Evolutionary conservation across 2,113 vertebrate species (phyloP).

Genomic region (Gulo gulo): DNA sequence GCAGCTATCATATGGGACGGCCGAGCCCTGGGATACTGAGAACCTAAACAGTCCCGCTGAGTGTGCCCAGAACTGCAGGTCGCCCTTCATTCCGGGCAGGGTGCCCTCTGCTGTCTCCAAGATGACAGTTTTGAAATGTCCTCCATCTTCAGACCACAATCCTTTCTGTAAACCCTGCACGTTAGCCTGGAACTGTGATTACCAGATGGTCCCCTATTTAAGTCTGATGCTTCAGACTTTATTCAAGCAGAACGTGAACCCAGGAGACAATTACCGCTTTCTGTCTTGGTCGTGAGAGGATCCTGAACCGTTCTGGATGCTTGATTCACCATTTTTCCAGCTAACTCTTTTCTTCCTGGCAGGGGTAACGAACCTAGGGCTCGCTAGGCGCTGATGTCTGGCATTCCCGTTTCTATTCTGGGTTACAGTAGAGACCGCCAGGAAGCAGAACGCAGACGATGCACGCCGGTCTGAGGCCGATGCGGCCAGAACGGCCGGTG

Average conservation of each 20-base stretch:
- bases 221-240: background rate
- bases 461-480: background rate
- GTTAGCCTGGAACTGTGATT: background rate
- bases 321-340: background rate
- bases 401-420: background rate
- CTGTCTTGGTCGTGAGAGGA: background rate
- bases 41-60: background rate
- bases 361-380: background rate
- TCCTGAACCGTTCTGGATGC: background rate
- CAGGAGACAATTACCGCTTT: background rate
- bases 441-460: background rate
- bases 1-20: fast-evolving
- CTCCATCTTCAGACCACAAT: background rate
- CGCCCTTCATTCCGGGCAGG: background rate
- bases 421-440: background rate
- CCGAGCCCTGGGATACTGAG: background rate
- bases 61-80: fast-evolving
- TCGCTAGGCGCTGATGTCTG: background rate
- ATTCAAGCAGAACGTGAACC: background rate
- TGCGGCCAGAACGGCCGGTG: background rate
- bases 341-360: background rate
- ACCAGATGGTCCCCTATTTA: background rate
- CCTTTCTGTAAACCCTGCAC: background rate
- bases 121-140: background rate
- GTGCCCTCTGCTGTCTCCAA: background rate